Conservation (phyloP, 2,113 vertebrate species). For the Tupaia tana region DNA sequence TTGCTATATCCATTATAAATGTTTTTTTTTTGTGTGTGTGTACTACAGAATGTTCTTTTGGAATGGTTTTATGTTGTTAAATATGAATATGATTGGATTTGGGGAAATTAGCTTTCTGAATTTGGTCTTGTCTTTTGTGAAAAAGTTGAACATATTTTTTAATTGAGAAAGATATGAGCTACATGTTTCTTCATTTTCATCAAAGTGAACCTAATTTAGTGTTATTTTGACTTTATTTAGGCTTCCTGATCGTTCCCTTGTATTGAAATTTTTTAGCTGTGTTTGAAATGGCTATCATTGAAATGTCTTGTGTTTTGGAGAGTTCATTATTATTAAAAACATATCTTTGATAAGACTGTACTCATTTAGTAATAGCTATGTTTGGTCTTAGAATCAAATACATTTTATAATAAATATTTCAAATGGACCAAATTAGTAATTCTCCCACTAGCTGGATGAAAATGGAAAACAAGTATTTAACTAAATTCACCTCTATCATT, state of each 20-base stretch:
- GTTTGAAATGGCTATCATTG: slow-evolving; percentile 36
- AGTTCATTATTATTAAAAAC: slow-evolving; percentile 13
- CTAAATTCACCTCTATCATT: not conserved
- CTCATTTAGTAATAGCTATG: slow-evolving; percentile 24
- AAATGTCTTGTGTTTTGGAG: not conserved
- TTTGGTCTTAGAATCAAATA: slow-evolving; percentile 5
- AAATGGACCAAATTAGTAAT: slow-evolving; percentile 33
- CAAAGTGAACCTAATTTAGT: slow-evolving; percentile 31
- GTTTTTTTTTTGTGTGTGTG: slow-evolving; percentile 29
- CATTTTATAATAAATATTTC: slow-evolving; percentile 45
- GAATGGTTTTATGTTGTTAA: slow-evolving; percentile 31
- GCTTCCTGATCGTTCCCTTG: not conserved
- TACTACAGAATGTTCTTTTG: slow-evolving; percentile 47
- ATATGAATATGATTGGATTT: slow-evolving; percentile 47
- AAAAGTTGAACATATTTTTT: slow-evolving; percentile 51
- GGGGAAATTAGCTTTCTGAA: slow-evolving; percentile 54
- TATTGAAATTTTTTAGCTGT: not conserved
- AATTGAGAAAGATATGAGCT: slow-evolving; percentile 27
- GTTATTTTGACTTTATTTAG: slow-evolving; percentile 18
- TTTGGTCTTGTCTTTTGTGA: slow-evolving; percentile 47
- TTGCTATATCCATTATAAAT: slow-evolving; percentile 53
- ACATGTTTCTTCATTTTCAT: slow-evolving; percentile 14
- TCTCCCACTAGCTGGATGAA: not conserved
- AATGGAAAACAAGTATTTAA: not conserved
- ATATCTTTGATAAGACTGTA: not conserved